These are phyloP conservation scores for Phylloscopus whistleri DNA, from an alignment of 2,113 vertebrate species.

Conservation along the genomic window DNA sequence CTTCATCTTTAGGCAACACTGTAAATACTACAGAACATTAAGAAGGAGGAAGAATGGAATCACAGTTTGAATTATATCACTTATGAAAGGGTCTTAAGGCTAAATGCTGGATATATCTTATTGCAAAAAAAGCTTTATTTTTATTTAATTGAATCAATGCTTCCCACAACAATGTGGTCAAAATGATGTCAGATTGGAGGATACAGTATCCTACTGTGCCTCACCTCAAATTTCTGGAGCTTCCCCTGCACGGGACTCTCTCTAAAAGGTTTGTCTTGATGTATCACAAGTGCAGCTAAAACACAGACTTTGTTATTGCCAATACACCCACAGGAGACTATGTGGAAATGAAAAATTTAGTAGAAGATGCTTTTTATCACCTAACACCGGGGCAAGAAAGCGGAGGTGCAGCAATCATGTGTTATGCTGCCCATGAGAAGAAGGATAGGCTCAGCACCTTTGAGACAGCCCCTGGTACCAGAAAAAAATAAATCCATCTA, in stretches of 20 bases:
- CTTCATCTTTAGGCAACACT: slow-evolving; percentile 63
- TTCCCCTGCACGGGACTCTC: background rate
- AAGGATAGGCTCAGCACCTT: slow-evolving; percentile 10
- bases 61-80: slow-evolving; percentile 61
- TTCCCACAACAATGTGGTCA: slow-evolving; percentile 22
- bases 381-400: slow-evolving; percentile 13
- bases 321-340: slow-evolving; percentile 3
- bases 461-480: background rate
- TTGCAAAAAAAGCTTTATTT: slow-evolving; percentile 68
- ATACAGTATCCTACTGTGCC: slow-evolving; percentile 1
- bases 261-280: slow-evolving; percentile 5
- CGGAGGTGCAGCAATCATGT: background rate
- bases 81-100: slow-evolving; percentile 76
- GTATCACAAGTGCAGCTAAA: slow-evolving; percentile 29
- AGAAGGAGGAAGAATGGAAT: slow-evolving; percentile 34
- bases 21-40: slow-evolving; percentile 48
- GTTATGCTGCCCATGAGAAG: background rate
- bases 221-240: slow-evolving; percentile 28
- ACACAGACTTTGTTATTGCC: slow-evolving; percentile 52
- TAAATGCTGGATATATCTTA: slow-evolving; percentile 69
- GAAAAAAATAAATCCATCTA: background rate
- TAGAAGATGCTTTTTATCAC: background rate
- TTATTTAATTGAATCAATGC: slow-evolving; percentile 27
- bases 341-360: background rate
- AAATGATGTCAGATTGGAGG: background rate